These are phyloP conservation scores for Scleropages formosus DNA, from an alignment of 2,797 vertebrate species.

Conservation along the genomic window DNA sequence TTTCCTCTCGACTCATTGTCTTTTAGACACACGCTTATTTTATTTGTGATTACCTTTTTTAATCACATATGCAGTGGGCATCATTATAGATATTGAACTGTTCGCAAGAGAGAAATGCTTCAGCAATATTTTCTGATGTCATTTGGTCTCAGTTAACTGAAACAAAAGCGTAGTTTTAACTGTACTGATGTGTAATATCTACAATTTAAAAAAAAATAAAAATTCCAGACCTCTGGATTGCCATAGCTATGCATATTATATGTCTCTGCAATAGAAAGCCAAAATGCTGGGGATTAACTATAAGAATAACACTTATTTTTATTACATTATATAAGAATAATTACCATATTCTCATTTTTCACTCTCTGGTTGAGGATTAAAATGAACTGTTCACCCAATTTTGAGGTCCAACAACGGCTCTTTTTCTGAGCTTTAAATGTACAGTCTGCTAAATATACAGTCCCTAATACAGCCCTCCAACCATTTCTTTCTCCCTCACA, in stretches of 20 bases:
- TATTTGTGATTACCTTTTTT: slow-evolving; percentile 6
- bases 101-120: not conserved
- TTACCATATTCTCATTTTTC: not conserved
- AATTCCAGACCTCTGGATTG: not conserved
- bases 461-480: not conserved
- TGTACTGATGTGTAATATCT: not conserved
- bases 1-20: not conserved
- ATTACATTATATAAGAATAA: not conserved
- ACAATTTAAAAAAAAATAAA: not conserved
- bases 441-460: not conserved
- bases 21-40: not conserved
- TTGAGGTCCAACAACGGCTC: too few species aligned
- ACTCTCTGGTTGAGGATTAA: not conserved
- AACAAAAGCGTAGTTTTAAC: not conserved
- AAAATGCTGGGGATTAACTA: too few species aligned
- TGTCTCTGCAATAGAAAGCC: not conserved
- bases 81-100: slow-evolving; percentile 11
- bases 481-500: not conserved
- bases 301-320: too few species aligned
- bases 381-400: too few species aligned
- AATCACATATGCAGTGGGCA: slow-evolving; percentile 3
- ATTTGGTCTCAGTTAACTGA: not conserved
- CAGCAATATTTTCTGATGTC: not conserved
- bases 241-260: not conserved
- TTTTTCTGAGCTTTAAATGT: not conserved